Base-by-base conservation (phyloP, 2,888 invertebrate genomes). In the Netelia fuscicornis region DNA sequence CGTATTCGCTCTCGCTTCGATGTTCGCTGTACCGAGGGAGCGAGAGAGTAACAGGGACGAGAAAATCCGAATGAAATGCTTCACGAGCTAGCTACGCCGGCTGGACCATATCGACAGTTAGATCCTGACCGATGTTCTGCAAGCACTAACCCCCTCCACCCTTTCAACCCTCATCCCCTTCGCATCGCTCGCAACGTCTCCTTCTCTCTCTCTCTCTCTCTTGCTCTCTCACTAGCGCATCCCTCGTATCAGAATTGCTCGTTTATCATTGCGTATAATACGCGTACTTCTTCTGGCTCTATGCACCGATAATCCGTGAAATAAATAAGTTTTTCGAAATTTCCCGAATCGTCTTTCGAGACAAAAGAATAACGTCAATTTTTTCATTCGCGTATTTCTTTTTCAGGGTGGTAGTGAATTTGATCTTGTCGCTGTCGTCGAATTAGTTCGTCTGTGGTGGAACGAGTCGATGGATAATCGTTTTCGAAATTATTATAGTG, bases 71-170 rank as follows among this genome's bases (percentile, higher is more conserved):
- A 89, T 88, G 85, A 84, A 86, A 84, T 75, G 81, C 64, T 81
- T 72, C 81, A 70, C 67, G 76, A 80, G 67, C 75, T 70, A 80
- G 74, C 62, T 86, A 87, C 86, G 87, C 87, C 67, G 83, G 85
- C 88, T 56, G 54, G 60, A 70, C 75, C 70, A 79, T 92, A 93
- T 93, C 92, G 93, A 93, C 92, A 92, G 90, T 88, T 89, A 90
- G 91, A 93, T 93, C 93, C 93, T 93, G 93, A 93, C 91, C 91
- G 91, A 92, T 92, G 92, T 90, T 87, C 91, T 89, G 83, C 88
- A 23, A 79, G 75, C 79, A 37, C 37, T 37, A 37, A 6, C 37
- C 37, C 72, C 74, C 58, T 75, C 11, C 48, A 13, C 48, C 13
- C 48, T 48, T 13, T 48, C 13, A 13, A 10, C 13, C 48, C 11